Conservation (phyloP, 2,113 vertebrate species). For the Leptobrachium ailaonicum region DNA sequence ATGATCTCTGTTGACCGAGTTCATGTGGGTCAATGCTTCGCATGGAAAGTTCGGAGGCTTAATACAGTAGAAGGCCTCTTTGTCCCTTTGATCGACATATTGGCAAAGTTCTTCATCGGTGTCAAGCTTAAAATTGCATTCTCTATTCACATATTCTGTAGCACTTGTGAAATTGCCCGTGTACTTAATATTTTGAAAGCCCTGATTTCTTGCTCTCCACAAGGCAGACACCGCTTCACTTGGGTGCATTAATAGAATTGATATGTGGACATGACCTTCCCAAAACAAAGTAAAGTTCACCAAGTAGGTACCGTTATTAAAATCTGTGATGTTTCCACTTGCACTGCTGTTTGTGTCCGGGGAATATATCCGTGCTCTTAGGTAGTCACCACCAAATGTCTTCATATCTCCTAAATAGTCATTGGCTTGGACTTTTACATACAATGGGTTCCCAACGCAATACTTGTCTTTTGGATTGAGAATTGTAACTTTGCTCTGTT, state of each 20-base stretch:
- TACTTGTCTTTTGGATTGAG: constrained; percentile 40
- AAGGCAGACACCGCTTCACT: constrained; percentile 56
- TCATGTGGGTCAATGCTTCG: constrained; percentile 4
- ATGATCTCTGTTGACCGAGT: constrained; percentile 1
- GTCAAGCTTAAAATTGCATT: constrained; percentile 51
- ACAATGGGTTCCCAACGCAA: constrained; percentile 51
- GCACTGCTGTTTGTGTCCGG: constrained; percentile 47
- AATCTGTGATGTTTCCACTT: constrained; percentile 51
- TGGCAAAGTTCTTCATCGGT: constrained; percentile 48
- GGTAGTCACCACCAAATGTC: constrained; percentile 56
- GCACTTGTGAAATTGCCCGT: constrained; percentile 51
- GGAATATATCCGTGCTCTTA: constrained; percentile 55
- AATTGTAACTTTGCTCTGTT: constrained; percentile 43
- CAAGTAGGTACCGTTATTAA: constrained; percentile 55
- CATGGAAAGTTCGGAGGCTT: constrained; percentile 10
- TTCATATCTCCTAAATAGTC: constrained; percentile 52
- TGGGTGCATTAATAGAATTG: constrained; percentile 60
- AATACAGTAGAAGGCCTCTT: constrained; percentile 54
- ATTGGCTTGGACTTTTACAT: constrained; percentile 41
- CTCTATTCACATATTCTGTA: neutral
- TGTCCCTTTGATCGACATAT: constrained; percentile 49
- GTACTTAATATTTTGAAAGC: constrained; percentile 54
- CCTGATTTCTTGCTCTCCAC: constrained; percentile 58
- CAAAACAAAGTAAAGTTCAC: constrained; percentile 58
- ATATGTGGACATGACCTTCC: constrained; percentile 53